Base-by-base conservation (phyloP, 2,797 vertebrate genomes). In the Brachyalestes nurse region DNA sequence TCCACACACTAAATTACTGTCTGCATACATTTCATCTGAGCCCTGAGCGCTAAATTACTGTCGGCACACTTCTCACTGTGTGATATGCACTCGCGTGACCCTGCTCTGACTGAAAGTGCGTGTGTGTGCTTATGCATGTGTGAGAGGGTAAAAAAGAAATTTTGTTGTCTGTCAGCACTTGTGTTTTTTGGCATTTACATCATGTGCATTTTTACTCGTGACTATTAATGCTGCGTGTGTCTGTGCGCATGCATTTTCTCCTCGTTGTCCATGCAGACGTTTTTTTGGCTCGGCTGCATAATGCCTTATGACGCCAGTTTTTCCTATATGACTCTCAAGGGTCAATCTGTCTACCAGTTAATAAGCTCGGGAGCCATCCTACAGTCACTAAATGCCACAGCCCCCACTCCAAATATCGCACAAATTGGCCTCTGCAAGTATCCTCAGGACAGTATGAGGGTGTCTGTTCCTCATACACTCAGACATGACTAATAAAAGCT, bases 291-390 rank as follows among this genome's bases (percentile, higher is more conserved):
- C 47, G 80, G 62, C 73, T 55, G 55, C 58, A 25, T 77, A n/a
- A 58, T 75, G 40, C 21, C 70, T 74, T 51, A 62, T 81, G 47
- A 82, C 77, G 74, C 60, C 77, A 60, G 51, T 70, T 70, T 82
- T 78, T 83, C 80, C 67, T 65, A 83, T 88, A 91, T 87, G 92
- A 89, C 89, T 93, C 88, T 84, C 88, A 85, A 87, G 90, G 88
- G 92, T 94, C 86, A 89, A 84, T 90, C 86, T 91, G 90, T 90
- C 85, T 85, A 83, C 85, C 91, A 89, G 93, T 95, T 95, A 94
- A 95, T 95, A 84, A 93, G 88, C 92, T 90, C 89, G 92, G 89
- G 90, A 91, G 89, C 88, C 89, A 82, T 92, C 87, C 89, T 91
- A 78, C 86, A 88, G 91, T 76, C 88, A 90, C 91, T 91, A 89